Evolutionary conservation across 2,888 invertebrate species (phyloP), one percentile per base, ranked within the genome.

Genomic region (Leptura quadrifasciata): DNA sequence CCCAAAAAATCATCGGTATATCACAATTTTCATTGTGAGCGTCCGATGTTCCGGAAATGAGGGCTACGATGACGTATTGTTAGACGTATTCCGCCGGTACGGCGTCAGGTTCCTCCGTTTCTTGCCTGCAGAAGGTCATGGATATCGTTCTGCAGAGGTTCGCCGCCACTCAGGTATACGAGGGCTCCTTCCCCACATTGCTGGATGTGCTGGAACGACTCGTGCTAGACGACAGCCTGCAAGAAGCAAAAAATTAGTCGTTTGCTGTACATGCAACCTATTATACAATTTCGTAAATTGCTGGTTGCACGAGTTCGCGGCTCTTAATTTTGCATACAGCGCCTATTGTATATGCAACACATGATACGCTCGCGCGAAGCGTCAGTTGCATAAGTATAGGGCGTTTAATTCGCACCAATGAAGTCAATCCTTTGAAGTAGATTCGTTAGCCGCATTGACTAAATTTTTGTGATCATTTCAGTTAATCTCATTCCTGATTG

Each of bases 101-200:
- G 73, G 76, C 77, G 70, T 83, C 82, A 27, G 76, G 72, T 70
- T 83, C 82, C 64, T 74, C 78, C 2, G 72, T 68, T 72, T 80
- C 78, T 64, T 80, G 74, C 82, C 87, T 88, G 85, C 88, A 89
- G 85, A 89, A 89, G 76, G 88, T 88, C 86, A 88, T 83, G 67
- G 88, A 88, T 69, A 89, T 82, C 63, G 88, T 87, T 80, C 86
- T 87, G 86, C 89, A 89, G 87, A 89, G 86, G 75, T 86, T 88
- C 76, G 84, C 86, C 86, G 88, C 88, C 83, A 89, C 89, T 89
- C 89, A 89, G 85, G 89, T 88, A 83, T 88, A 89, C 84, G 88
- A 88, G 20, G 86, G 85, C 61, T 88, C 88, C 81, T 87, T 88
- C 17, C 85, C 85, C 60, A 86, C 72, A 74, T 82, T 86, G 80